Conservation (phyloP, 2,888 invertebrate species). For the Thereva nobilitata region DNA sequence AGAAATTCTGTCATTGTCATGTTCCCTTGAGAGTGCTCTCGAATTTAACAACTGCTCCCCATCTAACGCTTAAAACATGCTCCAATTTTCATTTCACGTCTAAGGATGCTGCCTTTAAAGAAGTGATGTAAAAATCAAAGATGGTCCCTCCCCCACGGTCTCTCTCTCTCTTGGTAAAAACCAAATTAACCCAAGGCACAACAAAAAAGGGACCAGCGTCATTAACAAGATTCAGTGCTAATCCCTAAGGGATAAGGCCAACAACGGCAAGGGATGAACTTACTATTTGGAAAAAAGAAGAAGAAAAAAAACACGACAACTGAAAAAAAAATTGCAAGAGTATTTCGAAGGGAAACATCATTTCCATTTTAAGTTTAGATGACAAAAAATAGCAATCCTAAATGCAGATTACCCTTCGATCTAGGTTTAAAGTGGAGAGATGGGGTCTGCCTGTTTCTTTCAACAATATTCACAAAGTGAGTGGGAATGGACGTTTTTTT, state of each 20-base stretch:
- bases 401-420: constrained; percentile 15
- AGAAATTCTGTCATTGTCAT: constrained; percentile 37
- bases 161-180: constrained; percentile 28
- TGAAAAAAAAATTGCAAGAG: constrained; percentile 9
- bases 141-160: constrained; percentile 35
- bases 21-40: constrained; percentile 35
- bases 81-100: constrained; percentile 25
- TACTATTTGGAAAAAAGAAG: constrained; percentile 30
- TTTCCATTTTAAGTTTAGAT: constrained; percentile 40
- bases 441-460: too few species aligned
- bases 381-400: constrained; percentile 19
- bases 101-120: constrained; percentile 36
- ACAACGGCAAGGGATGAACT: constrained; percentile 38
- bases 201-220: constrained; percentile 42
- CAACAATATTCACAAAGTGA: too few species aligned
- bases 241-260: constrained; percentile 42
- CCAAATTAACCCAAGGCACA: constrained; percentile 42
- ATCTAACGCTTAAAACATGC: constrained; percentile 35
- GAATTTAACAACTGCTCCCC: constrained; percentile 39
- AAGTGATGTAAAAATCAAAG: constrained; percentile 40
- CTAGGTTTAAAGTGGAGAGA: not conserved
- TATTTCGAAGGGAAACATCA: constrained; percentile 38
- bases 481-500: too few species aligned
- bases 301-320: constrained; percentile 10
- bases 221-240: constrained; percentile 44